These are phyloP conservation scores for Hycleus phaleratus DNA, from an alignment of 1,140 invertebrate genomes.

Conservation along the genomic window DNA sequence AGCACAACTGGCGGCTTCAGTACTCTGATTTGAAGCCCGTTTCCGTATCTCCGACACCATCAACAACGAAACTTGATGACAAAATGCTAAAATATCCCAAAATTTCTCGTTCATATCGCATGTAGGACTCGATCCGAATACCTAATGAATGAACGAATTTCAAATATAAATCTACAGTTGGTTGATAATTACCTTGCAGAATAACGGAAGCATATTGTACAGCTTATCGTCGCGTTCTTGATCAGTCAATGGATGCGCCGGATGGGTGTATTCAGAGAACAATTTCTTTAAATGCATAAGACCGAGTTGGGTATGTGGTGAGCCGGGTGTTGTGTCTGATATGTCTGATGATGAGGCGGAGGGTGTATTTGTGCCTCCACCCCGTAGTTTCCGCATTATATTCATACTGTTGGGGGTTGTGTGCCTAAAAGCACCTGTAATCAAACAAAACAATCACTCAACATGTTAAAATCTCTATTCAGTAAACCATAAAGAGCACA, in stretches of 20 bases:
- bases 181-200: conserved; percentile 77
- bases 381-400: conserved; percentile 76
- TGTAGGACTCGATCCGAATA: conserved; percentile 82
- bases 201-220: conserved; percentile 96
- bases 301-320: conserved; percentile 77
- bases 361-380: conserved; percentile 44
- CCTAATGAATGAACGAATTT: conserved; percentile 46
- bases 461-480: no score
- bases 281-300: conserved; percentile 94
- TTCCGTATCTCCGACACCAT: conserved; percentile 93
- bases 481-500: no score
- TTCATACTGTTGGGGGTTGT: conserved; percentile 52
- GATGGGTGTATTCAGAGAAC: conserved; percentile 89
- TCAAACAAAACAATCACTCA: no score
- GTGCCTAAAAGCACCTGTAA: no score
- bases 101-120: conserved; percentile 94
- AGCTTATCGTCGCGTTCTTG: conserved; percentile 86
- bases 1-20: conserved; percentile 88
- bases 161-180: background rate
- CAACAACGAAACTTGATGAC: conserved; percentile 86
- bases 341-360: conserved; percentile 45
- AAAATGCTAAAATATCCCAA: conserved; percentile 86
- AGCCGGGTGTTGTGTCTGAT: conserved; percentile 48
- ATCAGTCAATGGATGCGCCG: conserved; percentile 69
- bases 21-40: conserved; percentile 90